phyloP scores from a whole-genome alignment of 2,888 invertebrate genomes.

The Protophormia terraenovae region DNA sequence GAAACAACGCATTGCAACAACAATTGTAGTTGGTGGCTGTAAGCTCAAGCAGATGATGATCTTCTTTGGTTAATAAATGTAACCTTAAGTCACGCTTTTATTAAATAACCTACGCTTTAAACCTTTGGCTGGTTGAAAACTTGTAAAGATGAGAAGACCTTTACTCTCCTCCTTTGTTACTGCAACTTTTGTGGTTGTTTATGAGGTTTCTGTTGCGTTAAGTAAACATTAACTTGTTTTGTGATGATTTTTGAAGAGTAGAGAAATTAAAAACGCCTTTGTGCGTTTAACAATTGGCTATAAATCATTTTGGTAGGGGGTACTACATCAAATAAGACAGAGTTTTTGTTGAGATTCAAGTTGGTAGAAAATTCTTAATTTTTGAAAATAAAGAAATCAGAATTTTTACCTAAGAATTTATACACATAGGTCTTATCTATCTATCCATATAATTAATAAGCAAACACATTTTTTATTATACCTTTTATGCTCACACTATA shows the following conservation, averaged over 20 bases:
- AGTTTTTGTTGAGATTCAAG: no score
- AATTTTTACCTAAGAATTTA: no score
- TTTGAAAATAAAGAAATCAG: no score
- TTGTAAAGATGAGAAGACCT: background rate
- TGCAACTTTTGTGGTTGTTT: background rate
- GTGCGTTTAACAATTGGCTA: constrained; percentile 55
- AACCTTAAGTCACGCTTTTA: constrained; percentile 68
- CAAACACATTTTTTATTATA: no score
- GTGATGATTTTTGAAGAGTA: constrained; percentile 1
- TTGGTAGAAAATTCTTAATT: no score
- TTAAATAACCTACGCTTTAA: constrained; percentile 64
- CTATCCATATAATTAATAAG: no score
- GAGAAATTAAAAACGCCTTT: constrained; percentile 46
- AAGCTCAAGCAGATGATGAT: constrained; percentile 36
- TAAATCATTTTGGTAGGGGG: constrained; percentile 42
- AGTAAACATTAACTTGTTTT: constrained; percentile 36
- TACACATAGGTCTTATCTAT: no score
- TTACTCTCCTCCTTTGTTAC: no score
- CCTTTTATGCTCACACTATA: no score
- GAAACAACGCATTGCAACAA: constrained; percentile 22
- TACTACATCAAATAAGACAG: background rate
- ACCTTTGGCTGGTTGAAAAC: background rate
- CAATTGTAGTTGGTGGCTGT: constrained; percentile 27
- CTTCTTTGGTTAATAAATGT: constrained; percentile 59
- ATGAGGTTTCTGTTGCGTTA: constrained; percentile 9